Conservation (phyloP, 2,797 vertebrate genomes). For the Poeciliopsis paucimaculata region DNA sequence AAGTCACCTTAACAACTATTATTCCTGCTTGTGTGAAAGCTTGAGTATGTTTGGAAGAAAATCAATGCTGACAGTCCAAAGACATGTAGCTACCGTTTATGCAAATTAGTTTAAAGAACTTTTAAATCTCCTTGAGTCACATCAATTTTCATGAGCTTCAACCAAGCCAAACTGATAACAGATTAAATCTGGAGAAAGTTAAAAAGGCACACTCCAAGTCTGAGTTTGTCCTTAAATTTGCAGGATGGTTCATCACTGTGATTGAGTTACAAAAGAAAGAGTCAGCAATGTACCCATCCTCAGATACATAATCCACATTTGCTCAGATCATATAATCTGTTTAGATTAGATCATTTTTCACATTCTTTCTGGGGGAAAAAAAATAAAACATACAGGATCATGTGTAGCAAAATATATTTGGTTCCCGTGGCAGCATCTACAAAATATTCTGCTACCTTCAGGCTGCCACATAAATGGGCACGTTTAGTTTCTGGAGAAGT, state of each 20-base stretch:
- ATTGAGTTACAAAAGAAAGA: conserved; percentile 32
- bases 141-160: conserved; percentile 5
- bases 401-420: conserved; percentile 14
- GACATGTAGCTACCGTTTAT: background rate
- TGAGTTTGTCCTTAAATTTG: conserved; percentile 31
- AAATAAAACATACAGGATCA: conserved; percentile 24
- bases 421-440: conserved; percentile 15
- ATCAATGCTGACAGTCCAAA: conserved; percentile 5
- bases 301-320: conserved; percentile 16
- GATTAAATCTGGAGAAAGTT: background rate
- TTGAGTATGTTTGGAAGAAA: background rate
- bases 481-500: conserved; percentile 43
- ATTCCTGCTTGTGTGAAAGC: conserved; percentile 10
- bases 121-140: conserved; percentile 12
- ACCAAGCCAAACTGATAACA: background rate
- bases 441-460: conserved; percentile 29
- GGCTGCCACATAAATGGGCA: conserved; percentile 14
- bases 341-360: conserved; percentile 20
- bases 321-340: conserved; percentile 15
- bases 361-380: conserved; percentile 1
- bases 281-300: conserved; percentile 10
- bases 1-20: no score
- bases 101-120: background rate
- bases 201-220: background rate
- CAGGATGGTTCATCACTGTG: conserved; percentile 4